Evolutionary conservation across 2,113 vertebrate genomes (phyloP), one percentile per base, ranked within the genome.

Genomic region (Sinocyclocheilus grahami): DNA sequence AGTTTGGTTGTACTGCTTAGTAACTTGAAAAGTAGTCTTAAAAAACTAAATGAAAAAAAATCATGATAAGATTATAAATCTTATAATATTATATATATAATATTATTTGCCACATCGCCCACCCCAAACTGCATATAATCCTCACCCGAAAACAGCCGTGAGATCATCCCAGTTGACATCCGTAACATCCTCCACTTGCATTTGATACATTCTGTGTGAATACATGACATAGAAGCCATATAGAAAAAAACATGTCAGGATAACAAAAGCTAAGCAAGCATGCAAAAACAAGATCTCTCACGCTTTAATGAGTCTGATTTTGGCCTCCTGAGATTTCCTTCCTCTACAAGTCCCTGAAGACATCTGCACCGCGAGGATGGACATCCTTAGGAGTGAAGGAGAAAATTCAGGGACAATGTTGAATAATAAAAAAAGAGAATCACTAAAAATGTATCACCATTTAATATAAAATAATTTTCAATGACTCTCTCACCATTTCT

Each of bases 101-200:
- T 46, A 46, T 42, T 9, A 42, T 48, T 48, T 48, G 46, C 42
- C 42, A 46, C 8, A 46, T 11, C 9, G 42, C 11, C 42, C 42
- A 46, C 42, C 42, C 9, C 10, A 48, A 12, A 39, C 5, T 39
- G 39, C 39, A 39, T 1, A 77, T 1, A n/a, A 42, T 71, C 1
- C 91, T 92, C 85, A 94, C 94, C 94, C 91, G 0, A 94, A 10
- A 14, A 7, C 6, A 7, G 53, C 0, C 1, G 91, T 88, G 0
- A 95, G 87, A 11, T 92, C 51, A 2, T 94, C 92, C 95, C 95
- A 95, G 69, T 93, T 48, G 2, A 95, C 87, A 22, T 91, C 85
- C 0, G 90, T 86, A 0, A 5, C 0, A 39, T 95, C 94, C 0
- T 94, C 93, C 55, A 93, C 85, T 0, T 74, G 18, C 89, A 89